Percentiles rank a stretch among this genome's conserved stretches.
Evolutionary conservation across 1,140 invertebrate species (phyloP).

Genomic region (Dinothrombium tinctorium): DNA sequence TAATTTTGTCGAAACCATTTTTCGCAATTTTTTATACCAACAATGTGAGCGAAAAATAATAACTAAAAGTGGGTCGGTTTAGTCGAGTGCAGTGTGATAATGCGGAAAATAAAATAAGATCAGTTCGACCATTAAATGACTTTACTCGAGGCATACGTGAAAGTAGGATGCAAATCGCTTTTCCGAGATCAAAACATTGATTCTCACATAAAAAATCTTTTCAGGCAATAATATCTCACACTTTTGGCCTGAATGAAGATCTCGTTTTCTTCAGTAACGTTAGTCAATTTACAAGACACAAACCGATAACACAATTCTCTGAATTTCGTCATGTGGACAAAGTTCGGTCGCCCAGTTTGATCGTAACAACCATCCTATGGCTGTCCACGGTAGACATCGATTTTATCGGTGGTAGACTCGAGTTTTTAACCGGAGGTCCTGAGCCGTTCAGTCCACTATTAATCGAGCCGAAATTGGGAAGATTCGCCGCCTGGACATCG

Average conservation of each 20-base stretch:
- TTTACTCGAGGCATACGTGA: neutral
- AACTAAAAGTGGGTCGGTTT: too few relatives aligned
- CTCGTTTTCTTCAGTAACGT: neutral
- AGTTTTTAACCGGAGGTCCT: slow-evolving; percentile 3
- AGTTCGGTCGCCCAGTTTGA: slow-evolving; percentile 1
- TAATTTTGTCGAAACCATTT: neutral
- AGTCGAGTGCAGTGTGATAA: too few relatives aligned
- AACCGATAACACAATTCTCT: neutral
- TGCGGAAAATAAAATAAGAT: too few relatives aligned
- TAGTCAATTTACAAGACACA: slow-evolving; percentile 2
- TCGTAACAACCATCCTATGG: slow-evolving; percentile 3
- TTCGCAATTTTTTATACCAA: neutral
- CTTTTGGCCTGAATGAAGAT: neutral
- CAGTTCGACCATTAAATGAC: too few relatives aligned
- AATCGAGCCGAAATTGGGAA: slow-evolving; percentile 1
- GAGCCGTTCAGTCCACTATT: neutral
- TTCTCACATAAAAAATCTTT: neutral
- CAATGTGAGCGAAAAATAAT: neutral
- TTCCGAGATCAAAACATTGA: neutral
- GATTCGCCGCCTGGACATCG: slow-evolving; percentile 4
- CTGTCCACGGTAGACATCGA: neutral
- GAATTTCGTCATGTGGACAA: slow-evolving; percentile 4
- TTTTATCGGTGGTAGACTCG: neutral
- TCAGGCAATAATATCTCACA: neutral
- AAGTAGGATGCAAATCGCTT: neutral